These are phyloP conservation scores for Diabrotica virgifera DNA, from an alignment of 1,140 invertebrate species.

Conservation along the genomic window DNA sequence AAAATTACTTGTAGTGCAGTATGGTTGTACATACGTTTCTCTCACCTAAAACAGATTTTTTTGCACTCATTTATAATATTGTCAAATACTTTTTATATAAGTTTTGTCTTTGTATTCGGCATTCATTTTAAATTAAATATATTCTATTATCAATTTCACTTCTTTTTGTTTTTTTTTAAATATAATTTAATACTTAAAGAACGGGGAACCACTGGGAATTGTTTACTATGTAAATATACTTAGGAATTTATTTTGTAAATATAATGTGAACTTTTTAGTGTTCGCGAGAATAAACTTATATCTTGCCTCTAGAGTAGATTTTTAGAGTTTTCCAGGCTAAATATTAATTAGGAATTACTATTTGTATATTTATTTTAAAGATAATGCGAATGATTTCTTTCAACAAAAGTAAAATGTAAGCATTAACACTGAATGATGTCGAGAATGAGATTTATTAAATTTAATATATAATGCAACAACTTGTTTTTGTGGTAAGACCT, in stretches of 20 bases:
- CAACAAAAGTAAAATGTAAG: slow-evolving; percentile 38
- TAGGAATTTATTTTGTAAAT: slow-evolving; percentile 13
- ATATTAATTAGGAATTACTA: slow-evolving; percentile 21
- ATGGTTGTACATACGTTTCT: slow-evolving; percentile 45
- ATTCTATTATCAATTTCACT: slow-evolving; percentile 41
- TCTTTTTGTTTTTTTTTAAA: slow-evolving; percentile 34
- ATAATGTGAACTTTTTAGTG: slow-evolving; percentile 10
- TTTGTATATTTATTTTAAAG: slow-evolving; percentile 29
- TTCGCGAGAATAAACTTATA: slow-evolving; percentile 12
- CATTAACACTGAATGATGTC: slow-evolving; percentile 32
- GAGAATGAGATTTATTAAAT: slow-evolving; percentile 45
- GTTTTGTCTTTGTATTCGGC: slow-evolving; percentile 46
- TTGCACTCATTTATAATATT: slow-evolving; percentile 38
- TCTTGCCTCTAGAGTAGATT: slow-evolving; percentile 42
- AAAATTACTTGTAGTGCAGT: slow-evolving; percentile 31
- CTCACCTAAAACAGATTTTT: slow-evolving; percentile 32
- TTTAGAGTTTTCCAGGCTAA: slow-evolving; percentile 31
- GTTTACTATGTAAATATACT: slow-evolving; percentile 28
- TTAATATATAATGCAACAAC: slow-evolving; percentile 41
- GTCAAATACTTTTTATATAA: slow-evolving; percentile 39
- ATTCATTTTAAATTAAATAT: slow-evolving; percentile 46
- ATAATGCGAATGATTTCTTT: background rate
- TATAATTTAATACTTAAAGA: slow-evolving; percentile 21
- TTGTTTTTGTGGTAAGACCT: slow-evolving; percentile 42
- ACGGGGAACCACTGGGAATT: slow-evolving; percentile 18